Conservation (phyloP, 2,113 vertebrate species). For the Nibea coibor region DNA sequence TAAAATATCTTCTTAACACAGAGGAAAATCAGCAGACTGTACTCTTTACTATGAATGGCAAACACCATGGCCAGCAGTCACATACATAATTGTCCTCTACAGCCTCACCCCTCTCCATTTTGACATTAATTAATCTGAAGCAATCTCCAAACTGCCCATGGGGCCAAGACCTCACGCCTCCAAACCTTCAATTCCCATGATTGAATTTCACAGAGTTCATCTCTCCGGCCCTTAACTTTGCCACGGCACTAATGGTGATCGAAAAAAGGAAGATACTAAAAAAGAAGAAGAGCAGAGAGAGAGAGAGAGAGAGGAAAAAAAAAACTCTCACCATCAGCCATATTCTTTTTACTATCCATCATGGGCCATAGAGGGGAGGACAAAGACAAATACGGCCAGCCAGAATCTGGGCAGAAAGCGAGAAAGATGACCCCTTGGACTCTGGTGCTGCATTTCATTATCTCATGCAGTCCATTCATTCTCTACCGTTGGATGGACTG, state of each 20-base stretch:
- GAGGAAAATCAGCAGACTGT: conserved; percentile 50
- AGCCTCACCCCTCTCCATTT: conserved; percentile 59
- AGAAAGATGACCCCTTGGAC: conserved; percentile 75
- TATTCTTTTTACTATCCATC: conserved; percentile 79
- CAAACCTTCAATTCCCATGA: conserved; percentile 70
- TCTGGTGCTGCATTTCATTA: conserved; percentile 73
- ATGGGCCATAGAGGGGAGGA: conserved; percentile 74
- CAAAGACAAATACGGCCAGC: conserved; percentile 77
- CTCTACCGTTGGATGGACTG: conserved; percentile 45
- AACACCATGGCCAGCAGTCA: conserved; percentile 58
- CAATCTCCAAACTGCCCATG: conserved; percentile 70
- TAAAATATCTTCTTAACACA: conserved; percentile 57
- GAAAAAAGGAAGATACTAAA: conserved; percentile 43
- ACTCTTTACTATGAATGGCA: conserved; percentile 39
- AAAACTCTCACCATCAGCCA: conserved; percentile 69
- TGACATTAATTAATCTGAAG: conserved; percentile 79
- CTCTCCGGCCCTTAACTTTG: conserved; percentile 67
- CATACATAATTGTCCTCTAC: conserved; percentile 68
- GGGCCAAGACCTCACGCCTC: conserved; percentile 67
- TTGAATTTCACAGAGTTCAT: conserved; percentile 75
- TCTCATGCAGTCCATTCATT: conserved; percentile 69
- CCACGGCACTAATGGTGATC: conserved; percentile 64
- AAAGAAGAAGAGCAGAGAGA: conserved; percentile 29
- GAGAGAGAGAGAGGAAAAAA: conserved; percentile 15
- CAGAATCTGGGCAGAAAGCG: conserved; percentile 62